phyloP scores from a whole-genome alignment of 2,888 invertebrate genomes.

The Ennomos fuscantarius region DNA sequence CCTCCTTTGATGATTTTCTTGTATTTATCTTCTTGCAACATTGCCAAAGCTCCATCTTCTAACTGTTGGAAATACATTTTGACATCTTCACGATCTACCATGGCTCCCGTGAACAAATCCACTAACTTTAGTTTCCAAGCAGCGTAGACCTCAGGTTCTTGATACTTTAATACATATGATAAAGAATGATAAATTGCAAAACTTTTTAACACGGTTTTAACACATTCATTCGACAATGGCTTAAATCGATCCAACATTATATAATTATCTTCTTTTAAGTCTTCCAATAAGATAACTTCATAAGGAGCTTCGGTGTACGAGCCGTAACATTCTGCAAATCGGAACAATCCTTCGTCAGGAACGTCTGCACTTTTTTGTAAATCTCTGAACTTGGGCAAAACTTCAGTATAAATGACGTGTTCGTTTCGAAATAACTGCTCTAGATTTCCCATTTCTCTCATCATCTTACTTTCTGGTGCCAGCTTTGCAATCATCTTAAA shows the following conservation, averaged over 20 bases:
- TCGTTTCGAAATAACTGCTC: conserved; percentile 52
- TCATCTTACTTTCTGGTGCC: conserved; percentile 45
- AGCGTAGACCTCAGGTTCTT: conserved; percentile 49
- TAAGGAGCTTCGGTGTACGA: conserved; percentile 19
- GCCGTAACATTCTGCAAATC: conserved; percentile 32
- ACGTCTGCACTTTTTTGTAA: conserved; percentile 51
- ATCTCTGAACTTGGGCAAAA: conserved; percentile 45
- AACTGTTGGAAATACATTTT: conserved; percentile 22
- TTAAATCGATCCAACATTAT: conserved; percentile 52
- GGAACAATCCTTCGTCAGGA: conserved; percentile 47
- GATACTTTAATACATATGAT: conserved; percentile 54
- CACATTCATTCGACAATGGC: conserved; percentile 46
- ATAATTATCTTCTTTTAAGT: conserved; percentile 49
- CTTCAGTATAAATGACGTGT: conserved; percentile 48
- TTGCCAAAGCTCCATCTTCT: conserved; percentile 30
- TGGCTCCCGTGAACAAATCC: conserved; percentile 35
- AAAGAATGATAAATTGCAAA: conserved; percentile 58
- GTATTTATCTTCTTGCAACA: conserved; percentile 45
- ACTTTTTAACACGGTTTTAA: conserved; percentile 52
- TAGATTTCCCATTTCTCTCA: conserved; percentile 38
- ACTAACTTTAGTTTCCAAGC: conserved; percentile 35
- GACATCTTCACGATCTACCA: conserved; percentile 5
- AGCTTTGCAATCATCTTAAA: conserved; percentile 60
- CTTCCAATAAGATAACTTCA: conserved; percentile 51
- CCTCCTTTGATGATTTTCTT: conserved; percentile 40